Conservation (phyloP, 1,140 invertebrate species). For the Luehdorfia chinensis region DNA sequence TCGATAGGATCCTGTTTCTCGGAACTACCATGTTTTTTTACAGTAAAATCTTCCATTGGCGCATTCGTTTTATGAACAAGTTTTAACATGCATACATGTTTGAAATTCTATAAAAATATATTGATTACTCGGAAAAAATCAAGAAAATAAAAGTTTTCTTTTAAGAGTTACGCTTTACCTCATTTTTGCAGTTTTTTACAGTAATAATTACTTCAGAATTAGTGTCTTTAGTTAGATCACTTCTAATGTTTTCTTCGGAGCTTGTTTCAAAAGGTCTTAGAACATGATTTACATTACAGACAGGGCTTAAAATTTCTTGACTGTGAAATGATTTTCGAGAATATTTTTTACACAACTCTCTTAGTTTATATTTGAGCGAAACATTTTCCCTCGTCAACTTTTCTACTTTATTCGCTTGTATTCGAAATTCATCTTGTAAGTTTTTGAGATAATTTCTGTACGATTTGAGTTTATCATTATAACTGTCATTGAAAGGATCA, state of each 20-base stretch:
- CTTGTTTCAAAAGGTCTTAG: conserved; percentile 34
- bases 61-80: conserved; percentile 61
- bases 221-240: conserved; percentile 25
- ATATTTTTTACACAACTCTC: conserved; percentile 27
- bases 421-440: conserved; percentile 33
- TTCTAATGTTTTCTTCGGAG: conserved; percentile 24
- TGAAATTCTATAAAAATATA: conserved; percentile 41
- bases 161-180: conserved; percentile 43
- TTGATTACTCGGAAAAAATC: background rate
- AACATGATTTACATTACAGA: conserved; percentile 14
- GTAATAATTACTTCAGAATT: conserved; percentile 69
- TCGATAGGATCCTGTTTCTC: conserved; percentile 50
- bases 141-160: background rate
- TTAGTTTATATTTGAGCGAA: conserved; percentile 41
- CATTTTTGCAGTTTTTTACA: conserved; percentile 57
- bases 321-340: conserved; percentile 6
- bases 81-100: conserved; percentile 57
- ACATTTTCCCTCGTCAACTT: conserved; percentile 47
- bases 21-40: conserved; percentile 18
- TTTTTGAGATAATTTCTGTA: conserved; percentile 36
- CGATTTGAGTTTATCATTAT: conserved; percentile 22
- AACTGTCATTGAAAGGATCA: conserved; percentile 23
- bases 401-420: conserved; percentile 44
- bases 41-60: conserved; percentile 20
- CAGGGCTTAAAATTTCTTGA: background rate